phyloP scores from a whole-genome alignment of 2,888 invertebrate species.

The Drosophila anomelani region DNA sequence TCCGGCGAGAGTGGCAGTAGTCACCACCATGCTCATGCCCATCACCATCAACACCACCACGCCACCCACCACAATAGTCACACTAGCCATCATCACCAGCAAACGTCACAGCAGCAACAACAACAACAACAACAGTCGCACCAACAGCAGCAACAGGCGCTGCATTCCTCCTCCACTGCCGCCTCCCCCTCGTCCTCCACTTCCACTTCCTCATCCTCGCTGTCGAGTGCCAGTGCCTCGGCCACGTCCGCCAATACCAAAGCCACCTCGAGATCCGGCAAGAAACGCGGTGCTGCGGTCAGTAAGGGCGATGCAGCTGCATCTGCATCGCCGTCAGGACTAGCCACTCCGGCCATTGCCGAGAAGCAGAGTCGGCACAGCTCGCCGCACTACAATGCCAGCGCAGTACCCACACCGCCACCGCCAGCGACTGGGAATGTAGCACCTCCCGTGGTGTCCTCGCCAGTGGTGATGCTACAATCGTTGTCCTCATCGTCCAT shows the following conservation, averaged over 20 bases:
- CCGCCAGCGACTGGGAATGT: slow-evolving; percentile 61
- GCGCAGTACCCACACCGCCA: slow-evolving; percentile 67
- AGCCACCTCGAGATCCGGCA: slow-evolving; percentile 76
- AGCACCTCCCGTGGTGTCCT: slow-evolving; percentile 58
- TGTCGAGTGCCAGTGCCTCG: slow-evolving; percentile 22
- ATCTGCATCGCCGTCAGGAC: slow-evolving; percentile 21
- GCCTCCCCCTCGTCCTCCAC: slow-evolving; percentile 39
- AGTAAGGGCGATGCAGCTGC: slow-evolving; percentile 52
- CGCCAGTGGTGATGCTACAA: slow-evolving; percentile 78
- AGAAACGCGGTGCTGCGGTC: slow-evolving; percentile 82
- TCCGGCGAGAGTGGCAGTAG: slow-evolving; percentile 82
- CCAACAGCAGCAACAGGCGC: slow-evolving; percentile 19
- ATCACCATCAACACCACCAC: slow-evolving; percentile 62
- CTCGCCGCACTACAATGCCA: slow-evolving; percentile 65
- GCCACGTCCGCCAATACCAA: slow-evolving; percentile 12
- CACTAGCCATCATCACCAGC: slow-evolving; percentile 61
- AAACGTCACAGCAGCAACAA: slow-evolving; percentile 15
- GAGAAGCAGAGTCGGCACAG: slow-evolving; percentile 56
- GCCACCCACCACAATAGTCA: slow-evolving; percentile 59
- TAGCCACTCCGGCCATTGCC: slow-evolving; percentile 21
- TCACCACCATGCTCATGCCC: slow-evolving; percentile 58
- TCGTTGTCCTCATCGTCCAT: slow-evolving; percentile 62
- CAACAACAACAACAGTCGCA: slow-evolving; percentile 12
- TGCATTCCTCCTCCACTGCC: slow-evolving; percentile 29
- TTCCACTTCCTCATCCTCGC: slow-evolving; percentile 17